Conservation (phyloP, 2,888 invertebrate genomes). For the Drosophila kuntzei region DNA sequence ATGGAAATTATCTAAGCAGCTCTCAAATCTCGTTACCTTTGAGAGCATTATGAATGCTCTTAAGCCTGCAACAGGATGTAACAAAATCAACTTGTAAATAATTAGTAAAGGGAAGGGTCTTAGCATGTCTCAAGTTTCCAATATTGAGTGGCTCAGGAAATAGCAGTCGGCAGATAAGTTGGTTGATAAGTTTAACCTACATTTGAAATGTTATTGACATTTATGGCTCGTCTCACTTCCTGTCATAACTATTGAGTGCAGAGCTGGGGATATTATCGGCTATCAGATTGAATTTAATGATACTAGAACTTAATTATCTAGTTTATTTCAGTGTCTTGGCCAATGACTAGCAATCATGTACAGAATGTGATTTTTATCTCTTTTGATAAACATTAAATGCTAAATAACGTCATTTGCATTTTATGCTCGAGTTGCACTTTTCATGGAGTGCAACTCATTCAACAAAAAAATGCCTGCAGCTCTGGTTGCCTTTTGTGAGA, state of each 20-base stretch:
- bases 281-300: conserved; percentile 1
- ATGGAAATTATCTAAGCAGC: conserved; percentile 25
- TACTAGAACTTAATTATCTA: conserved; percentile 12
- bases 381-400: conserved; percentile 25
- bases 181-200: conserved; percentile 39
- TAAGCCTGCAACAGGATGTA: conserved; percentile 1
- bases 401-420: conserved; percentile 39
- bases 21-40: conserved; percentile 1
- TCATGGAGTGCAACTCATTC: conserved; percentile 49
- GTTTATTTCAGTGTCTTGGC: conserved; percentile 2
- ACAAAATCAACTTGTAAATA: conserved; percentile 4
- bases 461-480: conserved; percentile 14
- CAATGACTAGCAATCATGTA: conserved; percentile 20
- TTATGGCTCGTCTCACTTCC: conserved; percentile 33
- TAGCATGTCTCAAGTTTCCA: conserved; percentile 9
- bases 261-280: conserved; percentile 25
- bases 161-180: conserved; percentile 2
- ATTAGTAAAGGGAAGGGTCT: conserved; percentile 19
- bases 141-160: conserved; percentile 3
- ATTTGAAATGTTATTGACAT: conserved; percentile 21
- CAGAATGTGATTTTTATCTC: conserved; percentile 20
- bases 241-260: conserved; percentile 14
- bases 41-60: conserved; percentile 13
- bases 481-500: conserved; percentile 19
- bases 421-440: conserved; percentile 44